A percentile compares a stretch with the other conserved stretches of the same genome.
phyloP scores from a whole-genome alignment of 2,797 vertebrate species.

The Monodelphis domestica region DNA sequence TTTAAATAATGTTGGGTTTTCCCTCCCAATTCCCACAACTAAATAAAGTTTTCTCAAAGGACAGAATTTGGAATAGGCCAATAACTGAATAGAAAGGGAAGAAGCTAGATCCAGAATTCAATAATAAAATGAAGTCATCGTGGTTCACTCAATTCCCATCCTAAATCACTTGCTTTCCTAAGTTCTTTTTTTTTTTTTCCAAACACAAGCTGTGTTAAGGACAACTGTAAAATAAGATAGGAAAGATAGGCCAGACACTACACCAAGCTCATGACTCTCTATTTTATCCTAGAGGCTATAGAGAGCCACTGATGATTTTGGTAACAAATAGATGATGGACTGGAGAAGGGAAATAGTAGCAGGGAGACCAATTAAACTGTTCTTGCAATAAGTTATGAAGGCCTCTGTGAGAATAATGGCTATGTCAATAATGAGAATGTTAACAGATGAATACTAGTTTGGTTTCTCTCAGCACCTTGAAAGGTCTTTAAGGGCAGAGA shows the following conservation, averaged over 20 bases:
- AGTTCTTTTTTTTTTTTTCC: no score
- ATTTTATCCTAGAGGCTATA: not conserved
- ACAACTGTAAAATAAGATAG: not conserved
- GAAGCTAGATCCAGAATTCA: no score
- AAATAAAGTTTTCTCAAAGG: no score
- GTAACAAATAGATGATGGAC: not conserved
- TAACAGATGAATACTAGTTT: not conserved
- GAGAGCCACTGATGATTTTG: not conserved
- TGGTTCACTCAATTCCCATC: no score
- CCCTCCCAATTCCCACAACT: no score
- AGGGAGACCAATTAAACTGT: not conserved
- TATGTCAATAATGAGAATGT: not conserved
- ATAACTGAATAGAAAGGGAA: no score
- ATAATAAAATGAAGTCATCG: no score
- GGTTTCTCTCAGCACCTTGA: no score
- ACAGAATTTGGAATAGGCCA: no score
- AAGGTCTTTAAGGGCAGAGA: not conserved
- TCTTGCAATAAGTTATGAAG: not conserved
- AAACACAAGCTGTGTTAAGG: not conserved
- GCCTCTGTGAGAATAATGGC: not conserved
- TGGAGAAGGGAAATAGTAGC: not conserved
- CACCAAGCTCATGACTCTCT: not conserved
- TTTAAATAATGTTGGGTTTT: no score
- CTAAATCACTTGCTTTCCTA: no score
- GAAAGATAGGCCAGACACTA: not conserved